Base-by-base conservation (phyloP, 1,140 invertebrate genomes). In the Teleogryllus occipitalis region DNA sequence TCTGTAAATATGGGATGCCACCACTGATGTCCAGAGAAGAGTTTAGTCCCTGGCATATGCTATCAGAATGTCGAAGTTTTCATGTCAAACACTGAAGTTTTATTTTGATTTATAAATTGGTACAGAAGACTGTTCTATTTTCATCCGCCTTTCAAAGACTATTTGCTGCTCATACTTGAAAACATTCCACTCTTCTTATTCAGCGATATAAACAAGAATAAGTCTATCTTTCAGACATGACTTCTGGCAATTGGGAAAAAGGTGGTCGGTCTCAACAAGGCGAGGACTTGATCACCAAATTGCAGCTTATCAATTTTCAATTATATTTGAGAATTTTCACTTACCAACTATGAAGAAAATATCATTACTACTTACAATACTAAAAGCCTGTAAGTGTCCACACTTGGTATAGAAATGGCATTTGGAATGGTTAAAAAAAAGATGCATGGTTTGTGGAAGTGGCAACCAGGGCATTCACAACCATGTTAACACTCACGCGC, bases 361-460 rank as follows among this genome's bases (percentile, higher is more conserved):
- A 22, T 73, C 15, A 21, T 14, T 75, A 75, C 74, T 27, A 27
- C 21, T 22, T 75, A 75, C 74, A 47, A 10, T 21, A 47, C 46
- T 27, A 27, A 27, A 27, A 78, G 8, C 78, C 47, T 78, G 78
- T 78, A 78, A 78, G 65, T 78, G 78, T 78, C 78, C 78, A 78
- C 78, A 78, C 78, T 78, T 78, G 12, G 15, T 47, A 14, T 14
- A 18, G 18, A 65, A 65, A 65, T 65, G 54, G 54, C 54, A 65
- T 65, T 65, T 65, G 54, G 54, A 65, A 65, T 65, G 54, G 54
- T 65, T 65, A 65, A 65, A 65, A 14, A 39, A 3, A 65, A 65
- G 54, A 65, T 65, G 54, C 54, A 65, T 65, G 54, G 54, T 18
- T 65, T 18, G 18, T 65, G 54, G 54, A 65, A 65, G 18, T 65